Base-by-base conservation (phyloP, 1,140 invertebrate genomes). In the Drosophila leontia region DNA sequence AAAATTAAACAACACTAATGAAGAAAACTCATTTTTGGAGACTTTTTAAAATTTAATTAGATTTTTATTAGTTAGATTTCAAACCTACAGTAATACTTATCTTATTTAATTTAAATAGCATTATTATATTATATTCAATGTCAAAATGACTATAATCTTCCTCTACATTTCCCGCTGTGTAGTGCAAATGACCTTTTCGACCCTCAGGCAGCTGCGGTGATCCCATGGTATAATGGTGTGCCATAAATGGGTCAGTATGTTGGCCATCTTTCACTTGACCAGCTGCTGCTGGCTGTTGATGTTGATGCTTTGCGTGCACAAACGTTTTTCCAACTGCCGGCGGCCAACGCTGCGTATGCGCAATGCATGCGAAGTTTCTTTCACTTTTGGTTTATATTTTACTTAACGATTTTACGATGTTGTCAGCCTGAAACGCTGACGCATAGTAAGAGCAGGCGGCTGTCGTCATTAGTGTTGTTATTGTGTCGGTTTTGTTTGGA, bases 401-500 rank as follows among this genome's bases (percentile, higher is more conserved):
- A 56, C 42, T 80, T 44, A 32, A 58, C 47, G 19, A 19, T 62
- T 61, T 60, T 48, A 41, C 74, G 53, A 75, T 57, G 39, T 67
- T 51, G 74, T 50, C 53, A 41, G 71, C 6, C 37, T 34, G 23
- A 62, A 57, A 47, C 32, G 67, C 75, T 76, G 62, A 77, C 72
- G 74, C 62, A 77, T 68, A 60, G 67, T 50, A 41, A 51, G 65
- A 29, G 45, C 26, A 19, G 13, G 56, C 57, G 65, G 77, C 71
- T 87, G 80, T 87, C 71, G 76, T 83, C 76, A 88, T 88, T 86
- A 72, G 78, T 86, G 75, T 35, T 79, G 61, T 51, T 57, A 61
- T 55, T 75, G 58, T 71, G 64, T 55, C 29, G 68, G 67, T 35
- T 55, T 83, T 78, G 78, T 68, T 79, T 78, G 85, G 75, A 85